Base-by-base conservation (phyloP, 1,140 invertebrate species). In the Gerris buenoi region DNA sequence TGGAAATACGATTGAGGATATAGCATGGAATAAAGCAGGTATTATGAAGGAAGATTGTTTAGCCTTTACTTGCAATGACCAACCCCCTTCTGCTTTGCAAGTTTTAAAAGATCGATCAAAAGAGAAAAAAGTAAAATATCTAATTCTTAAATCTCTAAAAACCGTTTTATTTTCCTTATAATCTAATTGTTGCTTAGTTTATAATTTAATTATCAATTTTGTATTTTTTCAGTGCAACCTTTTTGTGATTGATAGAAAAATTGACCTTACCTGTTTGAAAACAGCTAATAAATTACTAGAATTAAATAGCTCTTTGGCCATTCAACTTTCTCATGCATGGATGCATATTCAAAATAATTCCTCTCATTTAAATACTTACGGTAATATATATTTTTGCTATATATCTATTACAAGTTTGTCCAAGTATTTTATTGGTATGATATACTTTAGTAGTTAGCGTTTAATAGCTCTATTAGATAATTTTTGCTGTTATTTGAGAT, bases 11-110 rank as follows among this genome's bases (percentile, higher is more conserved):
- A 73, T 99, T 3, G 81, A 87, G 68, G 80, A 90, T 75, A 99
- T 99, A 69, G 93, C 97, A 0, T 88, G 84, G 79, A 91, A 98
- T 66, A 99, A 99, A 80, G 88, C 91, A 0, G 97, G 97, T 3
- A 96, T 99, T 68, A 92, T 98, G 78, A 99, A 98, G 79, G 73
- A 76, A 2, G 79, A 81, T 18, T 82, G 85, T 25, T 79, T 84
- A 66, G 88, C 89, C 0, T 91, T 88, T 71, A 92, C 90, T 0
- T 84, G 88, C 1, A 74, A 79, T 0, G 77, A 81, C 65, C 89
- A 95, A 73, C 77, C 81, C 0, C 67, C 74, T 0, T 77, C 81
- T 59, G 92, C 90, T 1, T 80, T 94, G 77, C 70, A 81, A 25
- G 84, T 96, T 3, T 74, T 98, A 1, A 72, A 78, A 60, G 72